Evolutionary conservation across 1,140 invertebrate species (phyloP), one percentile per base, ranked within the genome.

Genomic region (Pinna nobilis): DNA sequence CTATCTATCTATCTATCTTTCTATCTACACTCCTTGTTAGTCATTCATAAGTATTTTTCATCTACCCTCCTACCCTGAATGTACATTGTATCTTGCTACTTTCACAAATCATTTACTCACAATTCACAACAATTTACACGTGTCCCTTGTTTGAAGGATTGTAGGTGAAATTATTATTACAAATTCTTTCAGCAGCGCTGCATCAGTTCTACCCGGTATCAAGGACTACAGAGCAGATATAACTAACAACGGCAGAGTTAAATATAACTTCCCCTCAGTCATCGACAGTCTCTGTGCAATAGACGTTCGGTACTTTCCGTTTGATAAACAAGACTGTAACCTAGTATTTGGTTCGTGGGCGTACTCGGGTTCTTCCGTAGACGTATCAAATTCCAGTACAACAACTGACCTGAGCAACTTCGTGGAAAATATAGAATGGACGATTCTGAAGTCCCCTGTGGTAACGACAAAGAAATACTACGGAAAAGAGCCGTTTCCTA

Each of bases 231-330:
- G 71, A 37, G 60, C 74, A 6, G 15, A 33, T 3, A 30, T 80
- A 18, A 57, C 41, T 3, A 13, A 55, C 5, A 50, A 76, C 13
- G 82, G 82, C 18, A 25, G 44, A 18, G 47, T 83, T 4, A 25
- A 59, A 9, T 80, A 78, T 35, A 66, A 74, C 4, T 66, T 80
- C 3, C 82, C 79, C 1, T 66, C 70, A 13, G 49, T 75, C 9
- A 51, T 98, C 87, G 93, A 98, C 7, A 85, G 95, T 73, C 96
- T 97, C 89, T 98, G 96, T 88, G 95, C 97, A 91, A 97, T 98
- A 80, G 95, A 98, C 90, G 87, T 94, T 47, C 87, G 88, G n/a
- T 87, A 91, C 20, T 95, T 94, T 93, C 94, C 94, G 0, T 93
- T 92, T 71, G 94, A 95, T 83, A 88, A 86, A 13, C 94, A 95